A percentile compares a stretch with the other conserved stretches of the same genome.
Evolutionary conservation across 2,113 vertebrate species (phyloP).

Genomic region (Stomatorhinus ivindoensis): DNA sequence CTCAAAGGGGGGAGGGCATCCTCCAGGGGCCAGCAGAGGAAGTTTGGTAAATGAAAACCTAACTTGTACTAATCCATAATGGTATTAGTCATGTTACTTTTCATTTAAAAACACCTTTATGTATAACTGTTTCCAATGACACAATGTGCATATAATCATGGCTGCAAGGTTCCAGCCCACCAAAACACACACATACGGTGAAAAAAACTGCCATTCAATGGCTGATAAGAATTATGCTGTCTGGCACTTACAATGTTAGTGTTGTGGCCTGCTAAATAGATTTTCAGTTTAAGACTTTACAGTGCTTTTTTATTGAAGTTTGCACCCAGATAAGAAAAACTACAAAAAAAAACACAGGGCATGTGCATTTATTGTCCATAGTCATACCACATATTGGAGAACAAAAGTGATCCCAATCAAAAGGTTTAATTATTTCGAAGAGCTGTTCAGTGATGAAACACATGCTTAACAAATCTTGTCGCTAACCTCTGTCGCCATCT

Average conservation of each 20-base stretch:
- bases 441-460: neutral
- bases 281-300: neutral
- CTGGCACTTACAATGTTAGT: neutral
- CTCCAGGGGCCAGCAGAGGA: no score
- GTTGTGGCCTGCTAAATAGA: neutral
- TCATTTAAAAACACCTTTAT: neutral
- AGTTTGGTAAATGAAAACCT: no score
- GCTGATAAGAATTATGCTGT: neutral
- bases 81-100: neutral
- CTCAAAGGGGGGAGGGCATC: no score
- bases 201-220: neutral
- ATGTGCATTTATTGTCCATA: neutral
- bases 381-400: neutral
- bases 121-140: neutral
- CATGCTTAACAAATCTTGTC: neutral
- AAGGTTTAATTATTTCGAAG: neutral
- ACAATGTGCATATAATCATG: neutral
- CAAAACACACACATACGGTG: neutral
- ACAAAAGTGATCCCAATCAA: neutral
- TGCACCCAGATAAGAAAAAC: neutral
- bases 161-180: neutral
- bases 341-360: neutral
- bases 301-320: neutral
- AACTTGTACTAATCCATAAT: neutral
- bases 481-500: neutral